phyloP scores from a whole-genome alignment of 2,888 invertebrate species.

The Caenorhabditis sp. region DNA sequence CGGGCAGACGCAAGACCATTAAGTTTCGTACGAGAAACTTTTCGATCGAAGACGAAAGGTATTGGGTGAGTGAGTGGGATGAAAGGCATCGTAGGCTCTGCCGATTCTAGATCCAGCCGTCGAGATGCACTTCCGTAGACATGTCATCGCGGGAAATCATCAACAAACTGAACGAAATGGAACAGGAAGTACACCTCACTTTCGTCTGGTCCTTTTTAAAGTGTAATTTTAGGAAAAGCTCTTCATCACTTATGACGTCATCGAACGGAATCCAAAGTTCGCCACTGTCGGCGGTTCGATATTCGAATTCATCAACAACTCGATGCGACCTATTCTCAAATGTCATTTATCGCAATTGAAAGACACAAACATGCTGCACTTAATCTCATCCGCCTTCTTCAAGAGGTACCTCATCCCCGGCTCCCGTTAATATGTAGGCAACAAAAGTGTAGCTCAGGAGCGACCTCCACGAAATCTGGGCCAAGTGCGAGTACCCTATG shows the following conservation, averaged over 20 bases:
- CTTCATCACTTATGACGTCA: constrained; percentile 57
- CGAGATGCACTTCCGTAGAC: constrained; percentile 42
- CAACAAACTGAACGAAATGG: constrained; percentile 56
- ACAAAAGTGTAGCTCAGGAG: constrained; percentile 54
- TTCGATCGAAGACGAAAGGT: constrained; percentile 48
- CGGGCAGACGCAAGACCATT: constrained; percentile 41
- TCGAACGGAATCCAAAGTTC: constrained; percentile 51
- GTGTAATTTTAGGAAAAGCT: constrained; percentile 41
- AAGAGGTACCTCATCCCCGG: constrained; percentile 28
- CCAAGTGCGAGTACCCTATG: constrained; percentile 49
- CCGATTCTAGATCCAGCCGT: constrained; percentile 39
- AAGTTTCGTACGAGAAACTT: constrained; percentile 47
- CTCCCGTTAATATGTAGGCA: not conserved
- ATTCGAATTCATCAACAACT: constrained; percentile 50
- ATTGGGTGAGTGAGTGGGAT: constrained; percentile 30
- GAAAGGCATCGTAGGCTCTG: not conserved
- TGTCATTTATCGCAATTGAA: constrained; percentile 52
- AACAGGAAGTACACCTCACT: constrained; percentile 33
- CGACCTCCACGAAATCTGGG: constrained; percentile 49
- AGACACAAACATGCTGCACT: constrained; percentile 48
- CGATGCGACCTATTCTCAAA: constrained; percentile 43
- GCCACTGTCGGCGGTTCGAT: constrained; percentile 54
- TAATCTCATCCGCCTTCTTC: constrained; percentile 51
- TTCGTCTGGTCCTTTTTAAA: not conserved
- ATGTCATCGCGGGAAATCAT: constrained; percentile 50